Evolutionary conservation across 2,113 vertebrate species (phyloP).

Genomic region (Pseudorhombus dupliciocellatus): DNA sequence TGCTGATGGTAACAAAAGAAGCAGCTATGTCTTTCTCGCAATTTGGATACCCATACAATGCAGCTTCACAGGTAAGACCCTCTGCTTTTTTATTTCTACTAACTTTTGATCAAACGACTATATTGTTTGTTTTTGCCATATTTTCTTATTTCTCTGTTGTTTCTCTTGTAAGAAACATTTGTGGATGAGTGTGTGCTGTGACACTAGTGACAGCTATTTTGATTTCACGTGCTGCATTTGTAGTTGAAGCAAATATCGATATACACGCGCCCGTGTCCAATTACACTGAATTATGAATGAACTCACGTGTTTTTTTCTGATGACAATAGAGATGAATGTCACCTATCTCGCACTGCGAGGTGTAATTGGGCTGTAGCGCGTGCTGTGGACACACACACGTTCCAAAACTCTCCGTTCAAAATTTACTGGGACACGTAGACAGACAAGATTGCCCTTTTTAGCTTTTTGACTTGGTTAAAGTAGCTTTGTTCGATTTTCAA

Average conservation of each 20-base stretch:
- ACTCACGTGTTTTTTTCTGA: conserved; percentile 83
- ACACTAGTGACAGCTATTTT: conserved; percentile 49
- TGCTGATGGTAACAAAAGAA: conserved; percentile 90
- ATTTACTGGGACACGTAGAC: not conserved
- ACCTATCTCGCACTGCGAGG: conserved; percentile 56
- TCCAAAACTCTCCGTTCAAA: conserved; percentile 38
- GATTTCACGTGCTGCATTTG: conserved; percentile 48
- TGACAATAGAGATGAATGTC: conserved; percentile 80
- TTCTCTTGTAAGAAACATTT: conserved; percentile 15
- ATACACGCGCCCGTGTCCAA: conserved; percentile 73
- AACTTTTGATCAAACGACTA: conserved; percentile 10
- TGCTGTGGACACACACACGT: conserved; percentile 27
- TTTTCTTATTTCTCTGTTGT: conserved; percentile 21
- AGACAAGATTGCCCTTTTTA: not conserved
- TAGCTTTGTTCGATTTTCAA: conserved; percentile 10
- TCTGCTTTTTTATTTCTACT: conserved; percentile 41
- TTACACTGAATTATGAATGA: conserved; percentile 86
- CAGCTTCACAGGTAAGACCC: conserved; percentile 94
- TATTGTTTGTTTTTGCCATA: conserved; percentile 5
- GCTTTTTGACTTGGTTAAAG: not conserved
- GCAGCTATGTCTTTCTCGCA: conserved; percentile 97
- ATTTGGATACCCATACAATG: conserved; percentile 96
- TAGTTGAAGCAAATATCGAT: conserved; percentile 75
- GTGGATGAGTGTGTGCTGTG: conserved; percentile 31
- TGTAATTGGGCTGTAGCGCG: conserved; percentile 62